Percentiles rank a stretch among this genome's conserved stretches.
Conservation (phyloP, 2,113 vertebrate species). For the Zosterops lateralis region DNA sequence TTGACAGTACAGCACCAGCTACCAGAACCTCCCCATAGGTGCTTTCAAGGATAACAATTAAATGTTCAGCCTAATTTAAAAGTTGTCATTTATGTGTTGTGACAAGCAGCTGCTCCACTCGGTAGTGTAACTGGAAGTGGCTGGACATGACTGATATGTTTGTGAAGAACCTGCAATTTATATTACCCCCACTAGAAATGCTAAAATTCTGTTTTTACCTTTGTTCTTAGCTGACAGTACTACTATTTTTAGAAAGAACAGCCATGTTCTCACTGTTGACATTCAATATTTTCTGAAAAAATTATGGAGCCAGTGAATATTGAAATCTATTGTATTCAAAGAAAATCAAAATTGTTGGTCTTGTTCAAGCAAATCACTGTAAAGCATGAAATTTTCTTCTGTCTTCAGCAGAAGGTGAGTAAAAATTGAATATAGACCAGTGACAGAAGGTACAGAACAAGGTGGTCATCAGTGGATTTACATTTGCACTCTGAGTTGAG, state of each 20-base stretch:
- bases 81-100: neutral
- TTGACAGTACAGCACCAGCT: neutral
- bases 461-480: neutral
- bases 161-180: neutral
- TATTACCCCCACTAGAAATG: neutral
- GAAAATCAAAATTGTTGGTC: neutral
- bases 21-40: neutral
- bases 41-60: neutral
- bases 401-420: neutral
- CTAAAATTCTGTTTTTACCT: neutral
- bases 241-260: neutral
- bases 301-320: neutral
- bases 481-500: neutral
- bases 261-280: neutral
- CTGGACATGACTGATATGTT: neutral
- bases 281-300: neutral
- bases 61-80: neutral
- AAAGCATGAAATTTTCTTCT: neutral
- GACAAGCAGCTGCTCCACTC: neutral
- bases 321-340: neutral
- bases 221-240: neutral
- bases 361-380: neutral
- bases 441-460: neutral
- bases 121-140: neutral
- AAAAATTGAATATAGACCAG: neutral